phyloP scores from a whole-genome alignment of 2,797 vertebrate genomes.

The Parauchenoglanis ngamensis region DNA sequence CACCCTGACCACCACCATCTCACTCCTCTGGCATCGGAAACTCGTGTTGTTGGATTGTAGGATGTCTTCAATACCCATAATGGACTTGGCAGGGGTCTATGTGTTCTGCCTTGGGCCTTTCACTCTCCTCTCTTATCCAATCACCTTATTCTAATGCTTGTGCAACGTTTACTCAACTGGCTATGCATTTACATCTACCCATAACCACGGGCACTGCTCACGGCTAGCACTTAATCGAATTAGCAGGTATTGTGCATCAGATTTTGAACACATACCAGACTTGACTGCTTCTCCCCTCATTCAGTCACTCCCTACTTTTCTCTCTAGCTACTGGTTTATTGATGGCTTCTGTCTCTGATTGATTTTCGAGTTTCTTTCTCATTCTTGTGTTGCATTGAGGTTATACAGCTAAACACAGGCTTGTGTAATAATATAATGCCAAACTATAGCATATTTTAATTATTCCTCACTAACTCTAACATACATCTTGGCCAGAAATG shows the following conservation, averaged over 20 bases:
- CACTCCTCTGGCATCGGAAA: constrained; percentile 56
- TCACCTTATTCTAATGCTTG: constrained; percentile 80
- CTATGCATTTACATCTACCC: constrained; percentile 78
- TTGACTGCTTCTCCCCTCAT: constrained; percentile 45
- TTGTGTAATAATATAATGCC: not conserved
- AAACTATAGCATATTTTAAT: not conserved
- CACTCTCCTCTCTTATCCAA: constrained; percentile 74
- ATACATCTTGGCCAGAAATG: constrained; percentile 13
- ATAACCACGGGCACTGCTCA: constrained; percentile 65
- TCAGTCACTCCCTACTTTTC: not conserved
- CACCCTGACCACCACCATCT: constrained; percentile 58
- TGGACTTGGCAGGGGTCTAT: constrained; percentile 75
- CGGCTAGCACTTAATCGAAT: constrained; percentile 79
- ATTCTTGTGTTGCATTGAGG: constrained; percentile 2
- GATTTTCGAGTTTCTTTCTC: constrained; percentile 33
- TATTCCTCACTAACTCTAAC: not conserved
- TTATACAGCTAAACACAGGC: not conserved
- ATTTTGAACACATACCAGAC: constrained; percentile 72
- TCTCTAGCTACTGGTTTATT: not conserved
- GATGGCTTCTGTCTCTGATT: constrained; percentile 22
- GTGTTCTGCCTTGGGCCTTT: constrained; percentile 64
- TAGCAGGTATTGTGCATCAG: constrained; percentile 78
- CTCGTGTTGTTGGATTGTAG: constrained; percentile 65
- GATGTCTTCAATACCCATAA: constrained; percentile 78
- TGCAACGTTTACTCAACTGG: constrained; percentile 78